phyloP scores from a whole-genome alignment of 2,113 vertebrate species.

The Catharus fuscescens region DNA sequence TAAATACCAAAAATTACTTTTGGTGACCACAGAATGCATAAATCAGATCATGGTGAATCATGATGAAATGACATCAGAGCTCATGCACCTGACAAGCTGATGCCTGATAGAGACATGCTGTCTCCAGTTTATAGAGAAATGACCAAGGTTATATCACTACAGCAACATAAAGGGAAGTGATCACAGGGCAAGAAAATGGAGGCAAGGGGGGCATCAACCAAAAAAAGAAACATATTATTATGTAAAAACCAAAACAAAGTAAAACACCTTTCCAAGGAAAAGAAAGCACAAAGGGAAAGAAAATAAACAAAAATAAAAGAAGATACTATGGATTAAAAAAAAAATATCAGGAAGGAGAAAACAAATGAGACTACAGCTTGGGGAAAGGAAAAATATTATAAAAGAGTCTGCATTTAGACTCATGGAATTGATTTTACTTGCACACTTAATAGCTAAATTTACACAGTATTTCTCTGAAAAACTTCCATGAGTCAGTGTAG shows the following conservation, averaged over 20 bases:
- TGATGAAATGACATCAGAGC: background rate
- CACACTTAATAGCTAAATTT: background rate
- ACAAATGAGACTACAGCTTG: background rate
- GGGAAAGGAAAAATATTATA: background rate
- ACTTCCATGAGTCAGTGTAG: background rate
- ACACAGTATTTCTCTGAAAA: background rate
- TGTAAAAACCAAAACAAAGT: background rate
- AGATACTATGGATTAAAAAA: background rate
- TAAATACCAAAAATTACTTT: background rate
- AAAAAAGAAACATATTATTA: background rate
- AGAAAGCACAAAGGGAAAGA: background rate
- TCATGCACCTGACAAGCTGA: background rate
- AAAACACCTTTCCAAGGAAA: background rate
- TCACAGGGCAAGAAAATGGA: background rate
- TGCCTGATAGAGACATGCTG: background rate
- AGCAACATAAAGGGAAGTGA: background rate
- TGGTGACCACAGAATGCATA: background rate
- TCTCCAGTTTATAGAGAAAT: background rate
- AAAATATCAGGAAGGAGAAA: background rate
- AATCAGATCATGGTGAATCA: background rate
- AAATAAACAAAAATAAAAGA: background rate
- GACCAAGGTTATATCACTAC: background rate
- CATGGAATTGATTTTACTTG: background rate
- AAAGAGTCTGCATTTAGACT: background rate
- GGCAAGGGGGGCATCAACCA: background rate